These are phyloP conservation scores for Petrocephalus zakoni DNA, from an alignment of 2,113 vertebrate genomes.

Conservation along the genomic window DNA sequence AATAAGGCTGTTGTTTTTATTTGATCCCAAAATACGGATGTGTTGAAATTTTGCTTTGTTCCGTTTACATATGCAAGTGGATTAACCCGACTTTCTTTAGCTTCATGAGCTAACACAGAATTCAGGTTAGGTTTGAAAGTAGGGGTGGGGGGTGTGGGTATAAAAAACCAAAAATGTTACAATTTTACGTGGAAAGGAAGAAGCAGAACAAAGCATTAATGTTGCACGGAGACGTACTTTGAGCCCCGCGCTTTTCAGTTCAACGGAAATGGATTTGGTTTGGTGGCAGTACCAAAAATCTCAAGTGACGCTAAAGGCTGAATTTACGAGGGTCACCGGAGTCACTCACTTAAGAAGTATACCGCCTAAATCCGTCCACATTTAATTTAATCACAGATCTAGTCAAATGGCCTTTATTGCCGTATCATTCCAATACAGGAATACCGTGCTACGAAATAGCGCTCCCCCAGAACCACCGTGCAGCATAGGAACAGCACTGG, in stretches of 20 bases:
- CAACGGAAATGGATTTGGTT: not conserved
- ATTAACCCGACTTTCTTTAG: not conserved
- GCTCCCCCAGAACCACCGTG: not conserved
- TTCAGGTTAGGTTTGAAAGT: not conserved
- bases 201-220: not conserved
- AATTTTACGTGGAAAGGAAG: not conserved
- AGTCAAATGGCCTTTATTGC: not conserved
- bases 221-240: not conserved
- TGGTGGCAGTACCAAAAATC: not conserved
- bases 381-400: not conserved
- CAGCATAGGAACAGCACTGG: not conserved
- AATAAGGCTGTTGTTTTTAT: not conserved
- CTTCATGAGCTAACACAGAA: not conserved
- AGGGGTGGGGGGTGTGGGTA: not conserved
- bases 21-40: not conserved
- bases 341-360: not conserved
- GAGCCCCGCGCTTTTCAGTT: not conserved
- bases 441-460: not conserved
- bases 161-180: not conserved
- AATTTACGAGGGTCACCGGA: not conserved
- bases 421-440: not conserved
- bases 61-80: not conserved
- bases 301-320: not conserved
- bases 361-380: not conserved
- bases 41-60: not conserved